phyloP scores from a whole-genome alignment of 2,113 vertebrate species.

The Aegithalos caudatus region DNA sequence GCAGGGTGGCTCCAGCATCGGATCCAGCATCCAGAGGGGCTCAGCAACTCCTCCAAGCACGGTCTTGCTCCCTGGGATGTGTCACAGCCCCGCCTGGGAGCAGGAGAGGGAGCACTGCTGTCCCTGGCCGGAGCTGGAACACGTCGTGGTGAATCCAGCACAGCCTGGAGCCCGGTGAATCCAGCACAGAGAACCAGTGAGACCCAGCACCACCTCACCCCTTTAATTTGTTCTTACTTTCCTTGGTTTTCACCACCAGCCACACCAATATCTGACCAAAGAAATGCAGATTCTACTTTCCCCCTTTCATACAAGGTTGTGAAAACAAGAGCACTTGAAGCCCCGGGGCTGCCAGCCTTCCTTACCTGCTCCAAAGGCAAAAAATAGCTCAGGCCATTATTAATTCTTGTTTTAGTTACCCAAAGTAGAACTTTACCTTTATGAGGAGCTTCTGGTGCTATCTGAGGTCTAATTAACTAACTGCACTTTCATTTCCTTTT shows the following conservation, averaged over 20 bases:
- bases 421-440: background rate
- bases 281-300: too few species aligned
- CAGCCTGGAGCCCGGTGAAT: fast-evolving
- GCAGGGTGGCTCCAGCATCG: fast-evolving
- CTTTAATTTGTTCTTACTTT: fast-evolving
- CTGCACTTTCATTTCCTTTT: background rate
- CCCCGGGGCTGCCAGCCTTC: background rate
- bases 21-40: fast-evolving
- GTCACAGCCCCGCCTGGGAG: fast-evolving
- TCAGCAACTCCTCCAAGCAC: background rate
- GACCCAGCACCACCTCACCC: fast-evolving
- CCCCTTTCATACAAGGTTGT: fast-evolving
- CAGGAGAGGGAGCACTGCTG: fast-evolving
- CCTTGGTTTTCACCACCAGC: background rate
- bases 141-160: fast-evolving
- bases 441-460: background rate
- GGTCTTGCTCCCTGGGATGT: fast-evolving
- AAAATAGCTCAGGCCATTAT: background rate
- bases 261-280: background rate
- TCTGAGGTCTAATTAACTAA: background rate
- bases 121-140: background rate
- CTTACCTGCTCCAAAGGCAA: background rate
- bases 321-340: background rate
- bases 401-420: background rate
- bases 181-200: background rate